Conservation (phyloP, 2,113 vertebrate genomes). For the Macquaria australasica region DNA sequence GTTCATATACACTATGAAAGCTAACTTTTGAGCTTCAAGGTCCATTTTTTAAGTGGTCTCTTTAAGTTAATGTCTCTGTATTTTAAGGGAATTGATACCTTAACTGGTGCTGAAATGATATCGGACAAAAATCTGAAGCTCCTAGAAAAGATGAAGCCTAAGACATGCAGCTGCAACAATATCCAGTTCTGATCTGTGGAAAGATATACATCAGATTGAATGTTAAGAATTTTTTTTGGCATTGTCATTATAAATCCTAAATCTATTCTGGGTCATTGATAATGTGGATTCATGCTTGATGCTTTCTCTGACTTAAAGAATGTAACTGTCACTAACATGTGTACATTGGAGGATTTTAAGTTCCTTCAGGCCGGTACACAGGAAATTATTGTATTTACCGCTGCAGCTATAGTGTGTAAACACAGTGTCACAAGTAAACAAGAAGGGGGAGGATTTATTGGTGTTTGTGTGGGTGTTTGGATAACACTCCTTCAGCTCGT, state of each 20-base stretch:
- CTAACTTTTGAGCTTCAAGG: not conserved
- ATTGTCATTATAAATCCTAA: not conserved
- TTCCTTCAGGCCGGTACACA: not conserved
- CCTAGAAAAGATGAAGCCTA: not conserved
- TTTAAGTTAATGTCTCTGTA: not conserved
- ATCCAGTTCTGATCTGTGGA: not conserved
- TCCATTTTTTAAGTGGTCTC: not conserved
- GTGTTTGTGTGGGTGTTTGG: constrained; percentile 66
- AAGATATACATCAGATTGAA: not conserved
- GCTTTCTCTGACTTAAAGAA: not conserved
- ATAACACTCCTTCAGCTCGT: constrained; percentile 15
- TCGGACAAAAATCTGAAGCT: constrained; percentile 5
- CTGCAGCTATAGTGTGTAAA: constrained; percentile 42
- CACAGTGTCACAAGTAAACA: constrained; percentile 61
- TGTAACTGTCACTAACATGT: constrained; percentile 4
- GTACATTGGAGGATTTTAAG: not conserved
- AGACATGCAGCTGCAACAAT: not conserved
- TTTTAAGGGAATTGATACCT: not conserved
- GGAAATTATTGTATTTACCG: constrained; percentile 47
- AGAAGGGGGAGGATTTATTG: constrained; percentile 32
- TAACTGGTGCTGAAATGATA: not conserved
- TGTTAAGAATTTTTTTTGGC: not conserved
- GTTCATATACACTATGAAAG: not conserved
- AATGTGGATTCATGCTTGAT: constrained; percentile 3
- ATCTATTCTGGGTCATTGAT: not conserved